Percentiles rank a stretch among this genome's conserved stretches.
phyloP scores from a whole-genome alignment of 2,797 vertebrate species.

The Phalloptychus januarius region DNA sequence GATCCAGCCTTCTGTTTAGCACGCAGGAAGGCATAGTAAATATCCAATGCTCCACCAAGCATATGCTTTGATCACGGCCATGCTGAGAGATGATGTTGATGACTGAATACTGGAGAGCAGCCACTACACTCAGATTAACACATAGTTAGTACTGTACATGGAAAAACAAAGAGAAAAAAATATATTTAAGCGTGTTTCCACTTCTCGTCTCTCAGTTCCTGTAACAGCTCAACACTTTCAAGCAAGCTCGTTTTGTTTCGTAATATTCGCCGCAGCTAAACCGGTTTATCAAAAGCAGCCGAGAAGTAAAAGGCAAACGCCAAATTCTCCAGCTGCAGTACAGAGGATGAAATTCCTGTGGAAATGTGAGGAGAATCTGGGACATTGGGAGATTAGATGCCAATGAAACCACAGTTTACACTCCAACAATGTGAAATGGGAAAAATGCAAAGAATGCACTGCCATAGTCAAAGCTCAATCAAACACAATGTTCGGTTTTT shows the following conservation, averaged over 20 bases:
- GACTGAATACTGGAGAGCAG: constrained; percentile 60
- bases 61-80: constrained; percentile 67
- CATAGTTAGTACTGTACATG: constrained; percentile 22
- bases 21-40: constrained; percentile 67
- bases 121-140: constrained; percentile 18
- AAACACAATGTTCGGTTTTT: neutral
- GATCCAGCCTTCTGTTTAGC: constrained; percentile 67
- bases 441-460: constrained; percentile 23
- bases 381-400: constrained; percentile 45
- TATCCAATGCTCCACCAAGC: constrained; percentile 53
- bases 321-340: constrained; percentile 28
- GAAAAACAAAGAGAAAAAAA: constrained; percentile 5
- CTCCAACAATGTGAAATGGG: constrained; percentile 33
- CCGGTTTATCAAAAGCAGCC: constrained; percentile 33
- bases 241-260: constrained; percentile 9
- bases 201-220: neutral
- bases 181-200: neutral
- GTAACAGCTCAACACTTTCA: constrained; percentile 1
- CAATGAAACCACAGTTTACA: constrained; percentile 43
- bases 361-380: constrained; percentile 55
- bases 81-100: constrained; percentile 55
- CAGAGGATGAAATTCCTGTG: constrained; percentile 43
- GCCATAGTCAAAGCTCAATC: neutral
- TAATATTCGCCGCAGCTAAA: constrained; percentile 15
- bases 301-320: constrained; percentile 30